Base-by-base conservation (phyloP, 2,113 vertebrate species). In the Paradisaea rubra region DNA sequence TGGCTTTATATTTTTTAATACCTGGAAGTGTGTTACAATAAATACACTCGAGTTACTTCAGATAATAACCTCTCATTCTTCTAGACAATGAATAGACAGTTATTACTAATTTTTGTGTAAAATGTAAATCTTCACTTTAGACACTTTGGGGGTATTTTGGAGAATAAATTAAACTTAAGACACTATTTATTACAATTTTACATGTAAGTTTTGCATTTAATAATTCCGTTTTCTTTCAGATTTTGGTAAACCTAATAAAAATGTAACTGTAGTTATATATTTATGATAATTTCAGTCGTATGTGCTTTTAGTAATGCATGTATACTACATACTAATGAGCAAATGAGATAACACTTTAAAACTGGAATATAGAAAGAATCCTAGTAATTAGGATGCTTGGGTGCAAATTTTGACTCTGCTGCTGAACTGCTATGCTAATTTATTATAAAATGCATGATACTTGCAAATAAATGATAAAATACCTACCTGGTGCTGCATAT, bases 351-450 rank as follows among this genome's bases (percentile, higher is more conserved):
- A 77, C 63, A 66, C 63, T 63, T 85, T 47, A 80, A 63, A 91
- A 54, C 37, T 80, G 68, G 76, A 95, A 54, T 91, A 64, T 28
- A 88, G 86, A 83, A 84, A 68, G 86, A 81, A 88, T 68, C 71
- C 60, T 42, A 13, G 66, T 94, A 96, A 94, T 96, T 91, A 91
- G 74, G 77, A 71, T 91, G 88, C 83, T 72, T 93, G 47, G 25
- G 61, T 95, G 77, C 68, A 86, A 80, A 92, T 95, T 91, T 86
- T 87, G 74, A 87, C 85, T 95, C 66, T 90, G 76, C 85, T 90
- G 44, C 80, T 97, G 82, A 96, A 88, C 93, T 95, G 80, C 78
- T 95, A 86, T 94, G 87, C 87, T 94, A 93, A 97, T 95, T 93
- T 95, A 94, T 95, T 91, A 68, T 81, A 92, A 95, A 94, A 91